Base-by-base conservation (phyloP, 1,140 invertebrate genomes). In the Bombus haemorrhoidalis region DNA sequence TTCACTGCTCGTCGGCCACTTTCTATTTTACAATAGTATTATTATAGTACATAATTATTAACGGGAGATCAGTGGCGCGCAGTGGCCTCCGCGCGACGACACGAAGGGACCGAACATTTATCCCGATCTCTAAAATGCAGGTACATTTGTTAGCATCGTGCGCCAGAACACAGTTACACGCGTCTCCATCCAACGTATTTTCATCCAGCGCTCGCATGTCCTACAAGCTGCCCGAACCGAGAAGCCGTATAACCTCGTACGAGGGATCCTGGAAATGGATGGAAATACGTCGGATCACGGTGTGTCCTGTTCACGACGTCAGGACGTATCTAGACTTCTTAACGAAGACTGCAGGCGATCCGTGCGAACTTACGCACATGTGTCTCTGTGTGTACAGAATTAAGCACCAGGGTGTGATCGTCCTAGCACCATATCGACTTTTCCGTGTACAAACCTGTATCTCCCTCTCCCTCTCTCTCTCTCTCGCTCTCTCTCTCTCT, bases 401-500 rank as follows among this genome's bases (percentile, higher is more conserved):
- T 78, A 89, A 93, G 91, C 93, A 92, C 93, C 93, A 92, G 87
- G 92, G 87, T 92, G 87, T 81, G 89, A 85, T 89, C 88, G 82
- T 91, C 91, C 91, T 94, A 94, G 93, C 94, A 94, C 94, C 94
- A 93, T 94, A 86, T 85, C 87, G 92, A 86, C 79, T 41, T 87
- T 87, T 88, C 83, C 90, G 81, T 87, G 85, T 87, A 68, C 81
- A 79, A 81, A n/a, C 39, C 10, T 66, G 18, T 47, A 22, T 74
- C 0, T 34, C 18, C 74, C n/a, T 78, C 6, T 18, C 1, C 18
- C 47, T 18, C 47, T 47, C 15, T 15, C 43, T 47, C 43, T 43
- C 10, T 12, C 12, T 43, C 41, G 0, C 41, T 12, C 10, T 41
- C 37, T 37, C 37, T 37, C 37, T 37, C 37, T 0, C 37, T 37